Percentiles rank a stretch among this genome's conserved stretches.
These are phyloP conservation scores for Tursiops truncatus DNA, from an alignment of 2,113 vertebrate genomes.

Conservation along the genomic window DNA sequence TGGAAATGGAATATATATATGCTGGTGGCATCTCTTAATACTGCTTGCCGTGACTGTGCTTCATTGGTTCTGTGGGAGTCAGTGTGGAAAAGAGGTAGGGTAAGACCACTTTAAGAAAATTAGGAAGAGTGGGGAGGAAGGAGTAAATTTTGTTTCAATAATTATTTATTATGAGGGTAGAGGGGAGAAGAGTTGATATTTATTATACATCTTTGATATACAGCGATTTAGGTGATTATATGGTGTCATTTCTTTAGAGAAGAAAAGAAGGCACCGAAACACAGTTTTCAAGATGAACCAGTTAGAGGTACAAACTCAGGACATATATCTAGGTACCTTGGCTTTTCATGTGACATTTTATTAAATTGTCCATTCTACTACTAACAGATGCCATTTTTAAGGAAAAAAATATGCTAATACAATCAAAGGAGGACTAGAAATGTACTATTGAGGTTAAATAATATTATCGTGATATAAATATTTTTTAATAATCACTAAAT, in stretches of 20 bases:
- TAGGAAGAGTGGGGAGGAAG: neutral
- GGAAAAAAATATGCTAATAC: neutral
- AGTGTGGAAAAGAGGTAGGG: neutral
- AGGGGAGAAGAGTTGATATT: neutral
- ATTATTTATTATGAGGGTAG: neutral
- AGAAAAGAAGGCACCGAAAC: neutral
- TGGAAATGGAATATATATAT: neutral
- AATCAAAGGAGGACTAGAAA: neutral
- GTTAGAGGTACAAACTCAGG: neutral
- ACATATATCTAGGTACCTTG: neutral
- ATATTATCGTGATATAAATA: neutral
- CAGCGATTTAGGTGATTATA: neutral
- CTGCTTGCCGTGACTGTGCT: neutral
- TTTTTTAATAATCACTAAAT: neutral
- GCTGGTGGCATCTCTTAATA: neutral
- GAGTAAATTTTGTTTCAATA: neutral
- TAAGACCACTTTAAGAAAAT: neutral
- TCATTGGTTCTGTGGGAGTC: neutral
- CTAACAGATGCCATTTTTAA: neutral
- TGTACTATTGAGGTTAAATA: neutral
- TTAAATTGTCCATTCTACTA: neutral
- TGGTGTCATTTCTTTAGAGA: neutral
- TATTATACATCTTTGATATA: neutral
- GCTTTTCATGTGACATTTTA: slow-evolving; percentile 31
- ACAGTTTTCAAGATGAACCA: neutral